Base-by-base conservation (phyloP, 2,113 vertebrate species). In the Bungarus multicinctus region DNA sequence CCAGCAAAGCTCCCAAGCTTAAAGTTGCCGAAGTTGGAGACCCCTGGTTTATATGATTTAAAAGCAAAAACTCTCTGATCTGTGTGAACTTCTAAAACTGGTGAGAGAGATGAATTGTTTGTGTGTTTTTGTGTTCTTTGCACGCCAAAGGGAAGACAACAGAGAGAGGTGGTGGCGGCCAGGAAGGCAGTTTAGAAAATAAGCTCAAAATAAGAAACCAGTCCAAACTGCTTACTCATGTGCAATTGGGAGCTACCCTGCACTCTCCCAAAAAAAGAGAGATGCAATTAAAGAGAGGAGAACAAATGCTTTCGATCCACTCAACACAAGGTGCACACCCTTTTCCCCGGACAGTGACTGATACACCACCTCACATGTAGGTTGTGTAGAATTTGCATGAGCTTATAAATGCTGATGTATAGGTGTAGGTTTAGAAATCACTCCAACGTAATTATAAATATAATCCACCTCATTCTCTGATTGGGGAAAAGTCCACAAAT, bases 181-280 rank as follows among this genome's bases (percentile, higher is more conserved):
- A 92, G 53, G 16, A 74, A 87, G 18, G 53, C 64, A 47, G 47
- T 0, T 64, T 47, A 50, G 27, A 3, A 74, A 90, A 94, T 85
- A 91, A 90, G 89, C 45, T 89, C 50, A 47, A 60, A 87, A 90
- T 14, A 55, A 69, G 55, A 95, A 57, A 94, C 81, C 2, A 43
- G 89, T 69, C 91, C 45, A n/a, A 4, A 89, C 34, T 52, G 39
- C 54, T 3, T 39, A 89, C 91, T 85, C 6, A 0, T 23, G 11
- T 23, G 18, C 43, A 39, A 23, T 16, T 39, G 1, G 54, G 34
- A 7, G 16, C 30, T 39, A 74, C 14, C n/a, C 14, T 74, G 16
- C n/a, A 7, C 16, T 74, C 5, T 74, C n/a, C 69, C 69, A 34
- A 74, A 39, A n/a, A 39, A n/a, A 16, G 69, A 74, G 16, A 74